These are phyloP conservation scores for Spinibarbus caldwelli DNA, from an alignment of 2,797 vertebrate genomes.

Conservation along the genomic window DNA sequence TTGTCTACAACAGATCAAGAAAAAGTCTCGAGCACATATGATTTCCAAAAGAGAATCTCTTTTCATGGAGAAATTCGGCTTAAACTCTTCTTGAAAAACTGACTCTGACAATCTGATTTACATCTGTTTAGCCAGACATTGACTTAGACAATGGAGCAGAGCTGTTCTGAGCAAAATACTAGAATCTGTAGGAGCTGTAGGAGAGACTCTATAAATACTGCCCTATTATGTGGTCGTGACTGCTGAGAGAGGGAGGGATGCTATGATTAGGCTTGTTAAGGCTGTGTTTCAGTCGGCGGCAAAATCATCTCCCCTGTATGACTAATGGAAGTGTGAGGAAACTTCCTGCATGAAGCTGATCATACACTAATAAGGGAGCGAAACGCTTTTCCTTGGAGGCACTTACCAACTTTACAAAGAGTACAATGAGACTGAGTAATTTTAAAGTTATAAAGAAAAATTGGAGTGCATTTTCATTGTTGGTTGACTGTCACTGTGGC, in stretches of 20 bases:
- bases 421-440: not conserved
- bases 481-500: not conserved
- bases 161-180: conserved; percentile 16
- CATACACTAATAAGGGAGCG: not conserved
- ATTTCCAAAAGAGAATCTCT: not conserved
- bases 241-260: conserved; percentile 28
- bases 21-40: not conserved
- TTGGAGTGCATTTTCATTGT: not conserved
- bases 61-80: not conserved
- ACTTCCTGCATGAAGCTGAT: not conserved
- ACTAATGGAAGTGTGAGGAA: conserved; percentile 34
- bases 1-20: not conserved
- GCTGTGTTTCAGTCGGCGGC: conserved; percentile 20
- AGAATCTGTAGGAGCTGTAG: not conserved
- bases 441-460: conserved; percentile 10
- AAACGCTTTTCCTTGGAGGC: not conserved
- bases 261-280: conserved; percentile 33
- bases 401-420: conserved; percentile 1
- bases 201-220: conserved; percentile 53
- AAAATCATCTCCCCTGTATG: conserved; percentile 25
- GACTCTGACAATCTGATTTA: not conserved
- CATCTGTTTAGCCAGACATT: not conserved
- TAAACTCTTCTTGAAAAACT: not conserved
- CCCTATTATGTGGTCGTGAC: conserved; percentile 50
- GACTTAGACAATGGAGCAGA: conserved; percentile 1